Conservation (phyloP, 2,888 invertebrate species). For the Andrena flavipes region DNA sequence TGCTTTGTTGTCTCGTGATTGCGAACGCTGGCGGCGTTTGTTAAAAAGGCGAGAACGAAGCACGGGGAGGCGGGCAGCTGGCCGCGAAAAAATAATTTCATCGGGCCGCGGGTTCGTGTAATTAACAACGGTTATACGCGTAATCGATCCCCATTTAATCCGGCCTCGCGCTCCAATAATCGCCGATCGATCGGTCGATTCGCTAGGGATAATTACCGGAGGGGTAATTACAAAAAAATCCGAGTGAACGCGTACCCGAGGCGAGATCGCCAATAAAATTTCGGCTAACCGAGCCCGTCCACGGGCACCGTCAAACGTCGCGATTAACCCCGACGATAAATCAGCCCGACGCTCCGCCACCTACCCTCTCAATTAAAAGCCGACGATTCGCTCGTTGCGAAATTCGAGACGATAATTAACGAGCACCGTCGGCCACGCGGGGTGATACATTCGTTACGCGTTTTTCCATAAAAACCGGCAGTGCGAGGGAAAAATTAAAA, state of each 20-base stretch:
- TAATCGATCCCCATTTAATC: slow-evolving; percentile 51
- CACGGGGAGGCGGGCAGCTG: background rate
- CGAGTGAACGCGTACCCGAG: background rate
- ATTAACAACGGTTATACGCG: slow-evolving; percentile 53
- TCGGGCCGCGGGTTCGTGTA: background rate
- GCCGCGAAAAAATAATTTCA: slow-evolving; percentile 30
- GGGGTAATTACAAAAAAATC: slow-evolving; percentile 47
- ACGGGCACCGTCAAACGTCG: slow-evolving; percentile 35
- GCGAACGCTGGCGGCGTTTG: background rate
- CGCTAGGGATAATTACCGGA: slow-evolving; percentile 21
- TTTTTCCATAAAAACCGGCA: slow-evolving; percentile 59
- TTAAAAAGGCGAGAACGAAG: background rate
- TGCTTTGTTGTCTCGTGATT: slow-evolving; percentile 7
- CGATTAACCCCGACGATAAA: slow-evolving; percentile 65
- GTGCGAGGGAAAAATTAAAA: slow-evolving; percentile 42
- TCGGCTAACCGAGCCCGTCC: slow-evolving; percentile 1
- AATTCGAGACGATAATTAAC: slow-evolving; percentile 71
- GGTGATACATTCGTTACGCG: slow-evolving; percentile 58
- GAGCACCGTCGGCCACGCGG: slow-evolving; percentile 29
- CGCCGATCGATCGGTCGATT: slow-evolving; percentile 22
- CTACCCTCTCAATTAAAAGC: slow-evolving; percentile 62
- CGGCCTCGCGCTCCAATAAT: slow-evolving; percentile 18
- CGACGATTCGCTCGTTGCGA: slow-evolving; percentile 50
- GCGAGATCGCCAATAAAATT: slow-evolving; percentile 37
- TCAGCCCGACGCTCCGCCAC: slow-evolving; percentile 41